Evolutionary conservation across 2,888 invertebrate genomes (phyloP), one percentile per base, ranked within the genome.

Genomic region (Bibio marci): DNA sequence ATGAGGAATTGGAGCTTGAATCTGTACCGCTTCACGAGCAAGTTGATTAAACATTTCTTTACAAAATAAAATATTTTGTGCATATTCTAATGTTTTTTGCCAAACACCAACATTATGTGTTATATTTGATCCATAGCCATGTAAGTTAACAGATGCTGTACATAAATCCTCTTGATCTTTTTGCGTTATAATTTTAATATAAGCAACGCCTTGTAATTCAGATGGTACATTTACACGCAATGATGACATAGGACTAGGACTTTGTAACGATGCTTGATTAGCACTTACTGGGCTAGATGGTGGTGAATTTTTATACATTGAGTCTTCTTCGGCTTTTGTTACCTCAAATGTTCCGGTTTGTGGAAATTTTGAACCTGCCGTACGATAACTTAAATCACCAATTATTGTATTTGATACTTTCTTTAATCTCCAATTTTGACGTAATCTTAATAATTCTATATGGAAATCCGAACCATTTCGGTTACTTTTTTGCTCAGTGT

Each of bases 301-400:
- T 40, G 55, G 53, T 32, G 65, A 67, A 14, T 67, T 66, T 43
- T 58, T 60, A 22, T 22, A 4, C 43, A 64, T 62, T 35, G 69
- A 67, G 35, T 80, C 80, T 41, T 83, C 81, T 42, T 91, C 90
- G 1, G 90, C 90, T 65, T 95, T 95, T 1, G 82, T 83, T 2
- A 94, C 92, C 68, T 94, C 92, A 67, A 94, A 92, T 50, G 87
- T 83, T 3, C 94, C 94, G 42, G 85, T 83, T 64, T 92, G 91
- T 43, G 79, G 79, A 56, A 85, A 94, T 55, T 91, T 85, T 0
- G 92, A 94, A 2, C 94, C 94, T 45, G 92, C 92, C 53, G 92
- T 91, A 44, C 90, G 72, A 55, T 94, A 95, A 57, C 94, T 94
- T 6, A 95, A 70, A 63, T 95, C 95, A 0, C 95, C 95, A 38